phyloP scores from a whole-genome alignment of 2,888 invertebrate species.

The Yponomeuta evonymella region DNA sequence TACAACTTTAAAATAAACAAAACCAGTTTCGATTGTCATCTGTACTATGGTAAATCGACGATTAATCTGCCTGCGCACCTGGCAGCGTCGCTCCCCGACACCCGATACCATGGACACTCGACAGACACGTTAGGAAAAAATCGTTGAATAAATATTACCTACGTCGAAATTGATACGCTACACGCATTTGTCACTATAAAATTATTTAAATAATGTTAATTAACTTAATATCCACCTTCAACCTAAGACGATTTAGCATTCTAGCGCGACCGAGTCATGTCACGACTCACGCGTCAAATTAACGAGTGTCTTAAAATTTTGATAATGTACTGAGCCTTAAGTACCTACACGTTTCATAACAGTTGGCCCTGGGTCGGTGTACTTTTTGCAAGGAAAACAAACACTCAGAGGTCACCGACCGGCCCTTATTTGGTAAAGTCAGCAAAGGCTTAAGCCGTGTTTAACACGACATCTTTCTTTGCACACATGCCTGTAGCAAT shows the following conservation, averaged over 20 bases:
- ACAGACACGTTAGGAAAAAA: not conserved
- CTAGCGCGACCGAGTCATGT: not conserved
- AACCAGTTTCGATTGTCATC: slow-evolving; percentile 74
- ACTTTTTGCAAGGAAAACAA: slow-evolving; percentile 39
- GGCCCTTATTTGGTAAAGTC: slow-evolving; percentile 63
- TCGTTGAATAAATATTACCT: slow-evolving; percentile 1
- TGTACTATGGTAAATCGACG: slow-evolving; percentile 64
- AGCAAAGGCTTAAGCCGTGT: slow-evolving; percentile 25
- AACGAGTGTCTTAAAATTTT: not conserved
- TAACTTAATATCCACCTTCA: not conserved
- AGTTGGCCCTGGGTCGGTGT: not conserved
- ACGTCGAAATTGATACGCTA: not conserved
- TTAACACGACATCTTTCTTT: not conserved
- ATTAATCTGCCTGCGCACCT: slow-evolving; percentile 65
- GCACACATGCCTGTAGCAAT: not conserved
- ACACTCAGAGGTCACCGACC: slow-evolving; percentile 60
- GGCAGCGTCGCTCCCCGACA: slow-evolving; percentile 46
- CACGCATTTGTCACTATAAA: not conserved
- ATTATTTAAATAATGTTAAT: not conserved
- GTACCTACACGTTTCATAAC: not conserved
- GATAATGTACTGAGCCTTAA: not conserved
- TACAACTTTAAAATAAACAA: slow-evolving; percentile 67
- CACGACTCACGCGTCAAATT: not conserved
- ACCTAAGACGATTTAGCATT: not conserved
- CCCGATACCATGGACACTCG: not conserved